Evolutionary conservation across 2,797 vertebrate species (phyloP).

Genomic region (Crypturellus tataupa): DNA sequence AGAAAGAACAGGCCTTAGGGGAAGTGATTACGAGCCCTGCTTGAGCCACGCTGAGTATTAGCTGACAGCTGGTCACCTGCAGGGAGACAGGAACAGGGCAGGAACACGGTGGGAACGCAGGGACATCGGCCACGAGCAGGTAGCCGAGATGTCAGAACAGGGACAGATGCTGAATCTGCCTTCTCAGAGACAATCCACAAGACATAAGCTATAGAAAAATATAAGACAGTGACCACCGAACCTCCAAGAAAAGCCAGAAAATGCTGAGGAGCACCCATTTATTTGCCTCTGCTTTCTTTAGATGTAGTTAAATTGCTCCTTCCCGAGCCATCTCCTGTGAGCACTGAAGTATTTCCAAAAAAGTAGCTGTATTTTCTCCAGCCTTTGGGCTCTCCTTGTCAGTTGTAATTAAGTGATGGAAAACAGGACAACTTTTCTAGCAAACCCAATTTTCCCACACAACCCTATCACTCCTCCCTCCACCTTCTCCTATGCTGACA

Average conservation of each 20-base stretch:
- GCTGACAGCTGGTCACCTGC: background rate
- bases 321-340: background rate
- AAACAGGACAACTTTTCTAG: slow-evolving; percentile 31
- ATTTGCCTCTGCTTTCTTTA: background rate
- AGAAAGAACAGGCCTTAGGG: background rate
- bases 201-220: background rate
- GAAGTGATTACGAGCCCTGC: background rate
- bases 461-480: background rate
- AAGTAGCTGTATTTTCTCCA: background rate
- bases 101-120: rapidly evolving
- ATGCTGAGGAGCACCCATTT: background rate
- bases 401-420: slow-evolving; percentile 15
- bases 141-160: background rate
- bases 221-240: background rate
- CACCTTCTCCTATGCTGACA: background rate
- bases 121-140: rapidly evolving
- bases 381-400: background rate
- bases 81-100: background rate
- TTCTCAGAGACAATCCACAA: background rate
- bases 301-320: background rate
- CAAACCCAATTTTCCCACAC: background rate
- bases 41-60: background rate
- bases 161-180: background rate
- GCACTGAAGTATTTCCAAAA: slow-evolving; percentile 3
- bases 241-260: background rate